Base-by-base conservation (phyloP, 2,888 invertebrate species). In the Andrena bicolor region DNA sequence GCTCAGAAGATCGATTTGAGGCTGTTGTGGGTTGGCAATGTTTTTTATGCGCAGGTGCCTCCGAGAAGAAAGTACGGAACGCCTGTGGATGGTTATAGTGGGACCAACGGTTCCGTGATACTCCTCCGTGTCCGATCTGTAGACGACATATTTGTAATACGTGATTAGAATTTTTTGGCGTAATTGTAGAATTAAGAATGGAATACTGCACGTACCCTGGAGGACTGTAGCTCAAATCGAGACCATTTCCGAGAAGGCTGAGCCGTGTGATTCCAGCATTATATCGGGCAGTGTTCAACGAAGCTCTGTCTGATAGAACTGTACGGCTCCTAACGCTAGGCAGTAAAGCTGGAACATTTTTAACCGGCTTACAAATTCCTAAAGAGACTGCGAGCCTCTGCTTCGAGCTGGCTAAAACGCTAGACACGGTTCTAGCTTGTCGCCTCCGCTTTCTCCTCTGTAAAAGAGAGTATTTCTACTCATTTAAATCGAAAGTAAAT, bases 181-280 rank as follows among this genome's bases (percentile, higher is more conserved):
- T 10, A 64, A 75, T 3, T 20, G 32, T 49, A 64, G 8, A 64
- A 51, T 28, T 6, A 26, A 66, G 28, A 56, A 41, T 13, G 3
- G 48, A 60, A 20, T 32, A 53, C 20, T 49, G 28, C 69, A 90
- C 91, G 92, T 81, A 94, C 94, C 92, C 93, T 32, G 93, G 91
- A 53, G 93, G 94, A 86, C 91, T 92, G 86, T 92, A 97, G 85
- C 97, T 96, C 70, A 98, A 94, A 83, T 96, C 95, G 90, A 97
- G 95, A 65, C 95, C 94, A 85, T 94, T 94, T 10, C 97, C 97
- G 91, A 97, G 96, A 48, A 98, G 93, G 85, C 96, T 95, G 68
- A 97, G 94, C 30, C 95, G 94, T 7, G 95, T 93, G 65, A 96
- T 95, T 13, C 95, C 95, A 32, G 95, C 94, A 80, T 92, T 93